These are phyloP conservation scores for Papilio elwesi DNA, from an alignment of 2,888 invertebrate genomes.

Conservation along the genomic window DNA sequence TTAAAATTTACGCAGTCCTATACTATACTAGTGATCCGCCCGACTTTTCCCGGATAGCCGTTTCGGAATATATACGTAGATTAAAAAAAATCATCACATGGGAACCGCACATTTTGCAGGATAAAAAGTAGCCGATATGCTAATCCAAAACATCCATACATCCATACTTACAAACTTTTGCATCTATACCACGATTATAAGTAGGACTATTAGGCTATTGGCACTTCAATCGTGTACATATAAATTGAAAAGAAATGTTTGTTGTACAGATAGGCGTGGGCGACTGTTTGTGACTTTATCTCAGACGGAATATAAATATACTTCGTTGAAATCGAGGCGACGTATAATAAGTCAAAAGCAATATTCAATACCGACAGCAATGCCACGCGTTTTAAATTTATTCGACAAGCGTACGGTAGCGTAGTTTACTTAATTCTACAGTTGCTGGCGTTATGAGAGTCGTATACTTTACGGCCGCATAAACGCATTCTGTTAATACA, in stretches of 20 bases:
- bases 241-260: neutral
- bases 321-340: neutral
- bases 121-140: no score
- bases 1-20: no score
- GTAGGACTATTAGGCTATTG: no score
- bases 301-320: neutral
- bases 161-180: no score
- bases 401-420: slow-evolving; percentile 50
- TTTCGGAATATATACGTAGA: no score
- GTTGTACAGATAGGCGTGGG: neutral
- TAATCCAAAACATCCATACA: no score
- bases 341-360: slow-evolving; percentile 13
- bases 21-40: no score
- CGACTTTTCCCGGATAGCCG: no score
- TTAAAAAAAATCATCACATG: no score
- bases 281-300: neutral
- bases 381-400: slow-evolving; percentile 1
- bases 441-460: slow-evolving; percentile 77
- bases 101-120: no score
- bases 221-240: no score
- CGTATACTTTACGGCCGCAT: slow-evolving; percentile 70
- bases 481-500: slow-evolving; percentile 51
- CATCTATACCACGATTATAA: no score
- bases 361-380: slow-evolving; percentile 1
- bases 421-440: slow-evolving; percentile 68